phyloP scores from a whole-genome alignment of 1,140 invertebrate genomes.

The Tetranychus cinnabarinus region DNA sequence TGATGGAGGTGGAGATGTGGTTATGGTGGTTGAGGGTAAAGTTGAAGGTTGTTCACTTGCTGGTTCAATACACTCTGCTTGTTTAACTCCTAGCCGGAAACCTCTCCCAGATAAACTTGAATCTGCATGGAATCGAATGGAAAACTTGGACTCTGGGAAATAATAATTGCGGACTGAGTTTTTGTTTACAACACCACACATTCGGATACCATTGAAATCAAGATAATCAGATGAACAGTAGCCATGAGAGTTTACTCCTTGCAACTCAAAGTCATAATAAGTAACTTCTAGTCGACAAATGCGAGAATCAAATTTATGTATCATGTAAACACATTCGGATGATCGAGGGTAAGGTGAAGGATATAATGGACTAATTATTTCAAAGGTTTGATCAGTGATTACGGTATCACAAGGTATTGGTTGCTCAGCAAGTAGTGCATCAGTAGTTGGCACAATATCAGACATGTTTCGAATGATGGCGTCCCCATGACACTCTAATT shows the following conservation, averaged over 20 bases:
- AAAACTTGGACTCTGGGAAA: conserved; percentile 4
- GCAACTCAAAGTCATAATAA: conserved; percentile 11
- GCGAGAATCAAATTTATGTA: conserved; percentile 1
- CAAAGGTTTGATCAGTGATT: conserved; percentile 11
- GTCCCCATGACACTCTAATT: conserved; percentile 14
- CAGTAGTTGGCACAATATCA: background rate
- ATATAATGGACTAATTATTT: conserved; percentile 12
- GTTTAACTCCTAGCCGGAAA: conserved; percentile 4
- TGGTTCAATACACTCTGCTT: conserved; percentile 6
- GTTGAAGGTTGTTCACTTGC: background rate
- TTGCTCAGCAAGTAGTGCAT: background rate
- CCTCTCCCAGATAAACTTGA: conserved; percentile 1
- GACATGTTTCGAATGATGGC: conserved; percentile 3
- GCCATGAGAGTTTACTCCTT: conserved; percentile 6
- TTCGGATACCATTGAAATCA: conserved; percentile 10
- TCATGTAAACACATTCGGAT: conserved; percentile 7
- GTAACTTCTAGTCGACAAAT: conserved; percentile 13
- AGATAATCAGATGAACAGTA: conserved; percentile 12
- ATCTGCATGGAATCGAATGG: conserved; percentile 5
- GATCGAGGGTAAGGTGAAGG: conserved; percentile 11
- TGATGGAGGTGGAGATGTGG: background rate
- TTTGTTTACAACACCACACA: conserved; percentile 8
- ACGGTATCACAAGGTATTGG: conserved; percentile 9
- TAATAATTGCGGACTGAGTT: conserved; percentile 1
- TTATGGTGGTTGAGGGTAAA: background rate